phyloP scores from a whole-genome alignment of 2,113 vertebrate genomes.

The Synchiropus splendidus region DNA sequence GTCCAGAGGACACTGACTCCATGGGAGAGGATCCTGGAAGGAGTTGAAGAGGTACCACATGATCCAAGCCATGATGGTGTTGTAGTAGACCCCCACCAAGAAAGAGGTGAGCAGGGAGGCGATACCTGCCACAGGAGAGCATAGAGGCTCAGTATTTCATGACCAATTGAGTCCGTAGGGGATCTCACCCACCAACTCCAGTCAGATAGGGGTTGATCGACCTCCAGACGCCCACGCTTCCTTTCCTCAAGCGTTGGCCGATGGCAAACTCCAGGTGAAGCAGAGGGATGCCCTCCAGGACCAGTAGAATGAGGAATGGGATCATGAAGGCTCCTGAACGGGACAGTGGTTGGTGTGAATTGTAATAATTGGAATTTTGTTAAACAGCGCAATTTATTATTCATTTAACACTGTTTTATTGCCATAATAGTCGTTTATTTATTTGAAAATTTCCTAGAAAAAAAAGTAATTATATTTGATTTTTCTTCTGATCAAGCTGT shows the following conservation, averaged over 20 bases:
- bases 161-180: too few relatives aligned
- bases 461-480: too few relatives aligned
- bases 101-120: slow-evolving; percentile 81
- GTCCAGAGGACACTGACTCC: slow-evolving; percentile 80
- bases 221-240: slow-evolving; percentile 83
- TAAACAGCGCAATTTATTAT: too few relatives aligned
- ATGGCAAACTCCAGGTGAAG: slow-evolving; percentile 93
- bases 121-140: slow-evolving; percentile 64
- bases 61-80: slow-evolving; percentile 91
- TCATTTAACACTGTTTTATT: too few relatives aligned
- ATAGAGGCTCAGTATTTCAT: neutral
- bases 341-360: slow-evolving; percentile 6
- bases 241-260: slow-evolving; percentile 84
- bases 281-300: slow-evolving; percentile 88
- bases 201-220: slow-evolving; percentile 78
- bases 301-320: slow-evolving; percentile 89
- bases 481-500: too few relatives aligned
- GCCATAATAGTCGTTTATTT: too few relatives aligned
- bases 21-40: slow-evolving; percentile 87
- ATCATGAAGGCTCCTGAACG: slow-evolving; percentile 96
- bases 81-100: slow-evolving; percentile 87
- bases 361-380: neutral
- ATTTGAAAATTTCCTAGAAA: too few relatives aligned
- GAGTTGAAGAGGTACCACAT: slow-evolving; percentile 99
- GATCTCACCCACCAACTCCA: slow-evolving; percentile 81